Conservation (phyloP, 2,888 invertebrate species). For the Ormyrus pomaceus region DNA sequence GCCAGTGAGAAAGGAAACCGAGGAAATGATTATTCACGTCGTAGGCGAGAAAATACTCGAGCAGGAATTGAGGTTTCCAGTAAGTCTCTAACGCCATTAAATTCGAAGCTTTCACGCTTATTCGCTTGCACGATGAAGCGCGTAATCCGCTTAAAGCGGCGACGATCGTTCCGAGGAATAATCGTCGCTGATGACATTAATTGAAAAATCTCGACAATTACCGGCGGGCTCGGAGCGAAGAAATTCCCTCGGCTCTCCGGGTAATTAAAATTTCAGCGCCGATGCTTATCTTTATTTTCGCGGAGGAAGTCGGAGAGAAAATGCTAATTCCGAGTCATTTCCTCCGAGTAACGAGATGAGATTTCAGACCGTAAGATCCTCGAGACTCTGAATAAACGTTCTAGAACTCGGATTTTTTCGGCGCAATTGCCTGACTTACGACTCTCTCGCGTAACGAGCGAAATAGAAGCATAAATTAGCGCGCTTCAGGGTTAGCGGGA, state of each 20-base stretch:
- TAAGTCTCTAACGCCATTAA: constrained; percentile 65
- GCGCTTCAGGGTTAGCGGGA: constrained; percentile 49
- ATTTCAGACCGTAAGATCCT: not conserved
- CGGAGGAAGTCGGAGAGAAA: not conserved
- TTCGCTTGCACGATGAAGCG: not conserved
- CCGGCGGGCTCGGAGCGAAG: not conserved
- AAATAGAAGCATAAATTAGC: constrained; percentile 38
- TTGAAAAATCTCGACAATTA: constrained; percentile 45
- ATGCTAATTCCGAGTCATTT: not conserved
- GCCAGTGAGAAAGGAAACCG: constrained; percentile 77
- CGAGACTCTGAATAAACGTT: not conserved
- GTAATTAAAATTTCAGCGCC: too few relatives aligned
- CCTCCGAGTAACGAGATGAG: not conserved
- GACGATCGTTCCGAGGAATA: constrained; percentile 29
- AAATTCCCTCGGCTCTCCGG: too few relatives aligned
- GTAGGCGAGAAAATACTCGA: constrained; percentile 77
- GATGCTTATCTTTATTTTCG: too few relatives aligned
- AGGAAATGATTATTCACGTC: constrained; percentile 81
- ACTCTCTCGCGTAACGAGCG: constrained; percentile 9
- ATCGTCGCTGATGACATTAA: constrained; percentile 38
- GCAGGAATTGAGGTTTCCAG: constrained; percentile 77
- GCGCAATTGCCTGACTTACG: constrained; percentile 21
- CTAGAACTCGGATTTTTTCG: not conserved
- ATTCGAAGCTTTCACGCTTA: constrained; percentile 20
- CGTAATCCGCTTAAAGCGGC: constrained; percentile 22